Evolutionary conservation across 1,140 invertebrate species (phyloP).

Genomic region (Penaeus japonicus): DNA sequence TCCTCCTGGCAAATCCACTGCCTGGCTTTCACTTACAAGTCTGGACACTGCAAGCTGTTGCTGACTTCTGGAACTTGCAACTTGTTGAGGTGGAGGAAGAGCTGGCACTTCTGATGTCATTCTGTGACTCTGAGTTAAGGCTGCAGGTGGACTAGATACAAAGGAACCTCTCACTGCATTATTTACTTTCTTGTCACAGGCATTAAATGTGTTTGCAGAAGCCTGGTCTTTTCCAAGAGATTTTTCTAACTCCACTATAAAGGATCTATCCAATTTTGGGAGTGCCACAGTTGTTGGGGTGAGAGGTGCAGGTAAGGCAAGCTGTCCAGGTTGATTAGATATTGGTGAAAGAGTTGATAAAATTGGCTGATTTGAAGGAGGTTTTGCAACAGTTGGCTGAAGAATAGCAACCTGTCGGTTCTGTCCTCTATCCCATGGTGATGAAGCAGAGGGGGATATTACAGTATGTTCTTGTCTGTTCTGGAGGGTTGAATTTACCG

Average conservation of each 20-base stretch:
- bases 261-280: slow-evolving; percentile 68
- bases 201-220: slow-evolving; percentile 65
- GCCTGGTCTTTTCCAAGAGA: slow-evolving; percentile 69
- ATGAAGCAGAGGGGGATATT: neutral
- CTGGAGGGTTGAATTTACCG: neutral
- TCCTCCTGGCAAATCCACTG: no score
- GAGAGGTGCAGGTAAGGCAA: slow-evolving; percentile 10
- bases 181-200: slow-evolving; percentile 11
- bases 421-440: neutral
- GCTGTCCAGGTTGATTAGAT: neutral
- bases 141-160: neutral
- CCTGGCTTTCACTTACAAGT: no score
- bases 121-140: neutral
- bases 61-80: neutral
- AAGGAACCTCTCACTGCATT: neutral
- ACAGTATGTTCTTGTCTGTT: neutral
- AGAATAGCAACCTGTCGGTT: neutral
- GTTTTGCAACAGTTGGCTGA: neutral
- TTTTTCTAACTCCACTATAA: slow-evolving; percentile 72
- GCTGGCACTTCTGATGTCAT: slow-evolving; percentile 12
- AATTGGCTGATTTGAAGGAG: neutral
- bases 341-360: neutral
- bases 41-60: neutral
- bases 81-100: slow-evolving; percentile 15
- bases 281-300: slow-evolving; percentile 18